Percentiles rank a stretch among this genome's conserved stretches.
phyloP scores from a whole-genome alignment of 2,888 invertebrate genomes.

The Dorcus hopei region DNA sequence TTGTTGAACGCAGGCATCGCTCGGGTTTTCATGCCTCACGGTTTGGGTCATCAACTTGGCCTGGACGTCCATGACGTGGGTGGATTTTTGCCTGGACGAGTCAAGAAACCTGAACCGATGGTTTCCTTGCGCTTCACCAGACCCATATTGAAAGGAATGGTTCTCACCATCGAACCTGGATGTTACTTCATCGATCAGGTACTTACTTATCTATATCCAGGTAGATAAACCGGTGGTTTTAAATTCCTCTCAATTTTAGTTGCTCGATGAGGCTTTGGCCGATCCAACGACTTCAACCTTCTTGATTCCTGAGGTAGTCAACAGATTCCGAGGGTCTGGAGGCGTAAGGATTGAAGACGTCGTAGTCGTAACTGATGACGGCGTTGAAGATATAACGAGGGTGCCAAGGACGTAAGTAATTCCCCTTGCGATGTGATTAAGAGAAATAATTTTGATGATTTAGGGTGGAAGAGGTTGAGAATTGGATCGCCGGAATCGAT shows the following conservation, averaged over 20 bases:
- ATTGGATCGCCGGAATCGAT: no score
- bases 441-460: no score
- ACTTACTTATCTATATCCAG: slow-evolving; percentile 36
- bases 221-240: no score
- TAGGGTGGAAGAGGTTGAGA: no score
- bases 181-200: slow-evolving; percentile 90
- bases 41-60: slow-evolving; percentile 93
- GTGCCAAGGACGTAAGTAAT: slow-evolving; percentile 85
- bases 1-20: slow-evolving; percentile 74
- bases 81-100: slow-evolving; percentile 69
- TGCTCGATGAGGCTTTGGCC: slow-evolving; percentile 75
- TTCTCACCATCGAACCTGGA: slow-evolving; percentile 94
- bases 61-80: slow-evolving; percentile 97
- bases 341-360: slow-evolving; percentile 98
- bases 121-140: slow-evolving; percentile 80
- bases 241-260: slow-evolving; percentile 48
- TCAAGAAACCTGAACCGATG: slow-evolving; percentile 66
- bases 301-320: slow-evolving; percentile 69
- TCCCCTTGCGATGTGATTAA: slow-evolving; percentile 8
- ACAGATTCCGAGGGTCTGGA: slow-evolving; percentile 79
- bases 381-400: slow-evolving; percentile 47
- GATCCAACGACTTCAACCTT: slow-evolving; percentile 71
- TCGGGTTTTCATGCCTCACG: slow-evolving; percentile 94
- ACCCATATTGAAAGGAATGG: slow-evolving; percentile 73
- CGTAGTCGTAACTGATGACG: slow-evolving; percentile 49